Base-by-base conservation (phyloP, 2,797 vertebrate species). In the Darevskia nairensis region DNA sequence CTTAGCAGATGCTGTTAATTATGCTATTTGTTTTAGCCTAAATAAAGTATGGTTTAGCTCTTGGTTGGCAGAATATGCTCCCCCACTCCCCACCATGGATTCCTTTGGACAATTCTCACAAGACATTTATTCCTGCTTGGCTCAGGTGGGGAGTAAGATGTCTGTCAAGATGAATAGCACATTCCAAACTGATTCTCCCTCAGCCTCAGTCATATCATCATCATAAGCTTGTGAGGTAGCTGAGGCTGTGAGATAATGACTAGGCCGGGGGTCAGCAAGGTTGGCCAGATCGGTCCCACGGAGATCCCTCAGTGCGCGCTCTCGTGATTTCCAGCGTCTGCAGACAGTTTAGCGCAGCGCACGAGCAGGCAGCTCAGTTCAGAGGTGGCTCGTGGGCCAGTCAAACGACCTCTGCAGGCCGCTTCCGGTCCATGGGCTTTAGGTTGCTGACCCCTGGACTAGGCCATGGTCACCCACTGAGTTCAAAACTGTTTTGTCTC, bases 1-100 rank as follows among this genome's bases (percentile, higher is more conserved):
- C 74, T 91, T 89, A 89, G 88, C 89, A 94, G 89, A 89, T 87
- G 74, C 68, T 88, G 69, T 91, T 93, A 93, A 92, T 89, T 81
- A 83, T 89, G 71, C 79, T 88, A 8, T 91, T 94, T 17, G 74
- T 93, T 91, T 91, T 88, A 84, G 88, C 89, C 66, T 87, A 93
- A 93, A 92, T 87, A 69, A n/a, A 82, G 39, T 82, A 86, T 88
- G 77, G 55, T 90, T 92, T 91, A 90, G 74, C 90, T 89, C 84
- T 87, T 78, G 87, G 21, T 84, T 89, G 90, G 55, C 86, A 92
- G 92, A 75, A 66, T 91, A 90, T 92, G 64, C 90, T 76, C 74
- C 92, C 35, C 32, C 90, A 74, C 74, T 92, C 32, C 74, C 2
- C 23, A 89, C 66, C 89, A 64, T 89, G 91, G 89, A 88, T 89